Evolutionary conservation across 2,888 invertebrate species (phyloP).

Genomic region (Agrotis exclamationis): DNA sequence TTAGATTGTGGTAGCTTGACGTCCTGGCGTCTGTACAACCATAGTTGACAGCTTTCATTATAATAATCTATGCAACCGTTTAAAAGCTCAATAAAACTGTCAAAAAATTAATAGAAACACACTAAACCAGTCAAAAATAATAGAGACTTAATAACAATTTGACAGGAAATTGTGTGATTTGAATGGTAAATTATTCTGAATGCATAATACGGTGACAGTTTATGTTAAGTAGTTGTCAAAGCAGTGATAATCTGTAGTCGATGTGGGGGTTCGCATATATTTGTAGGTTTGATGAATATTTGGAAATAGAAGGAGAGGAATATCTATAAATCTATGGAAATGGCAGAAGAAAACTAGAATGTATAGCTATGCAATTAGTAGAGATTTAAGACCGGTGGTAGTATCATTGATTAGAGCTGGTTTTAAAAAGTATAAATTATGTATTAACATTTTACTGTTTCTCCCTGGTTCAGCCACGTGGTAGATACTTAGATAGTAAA

Average conservation of each 20-base stretch:
- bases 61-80: conserved; percentile 5
- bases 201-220: conserved; percentile 31
- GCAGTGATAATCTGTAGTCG: conserved; percentile 7
- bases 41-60: conserved; percentile 3
- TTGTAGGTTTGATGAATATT: conserved; percentile 1
- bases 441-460: neutral
- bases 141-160: conserved; percentile 20
- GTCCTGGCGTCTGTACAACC: no score
- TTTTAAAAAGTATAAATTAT: neutral
- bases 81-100: conserved; percentile 21
- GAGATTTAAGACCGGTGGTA: no score
- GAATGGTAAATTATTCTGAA: conserved; percentile 27
- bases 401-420: neutral
- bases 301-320: neutral
- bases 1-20: neutral
- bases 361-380: no score
- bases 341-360: no score
- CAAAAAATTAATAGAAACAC: conserved; percentile 23
- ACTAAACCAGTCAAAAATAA: conserved; percentile 30
- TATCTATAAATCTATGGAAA: no score
- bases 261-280: conserved; percentile 27
- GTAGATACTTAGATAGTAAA: no score
- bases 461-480: no score
- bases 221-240: conserved; percentile 33
- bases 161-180: conserved; percentile 17